phyloP scores from a whole-genome alignment of 2,888 invertebrate species.

The Lysandra coridon region DNA sequence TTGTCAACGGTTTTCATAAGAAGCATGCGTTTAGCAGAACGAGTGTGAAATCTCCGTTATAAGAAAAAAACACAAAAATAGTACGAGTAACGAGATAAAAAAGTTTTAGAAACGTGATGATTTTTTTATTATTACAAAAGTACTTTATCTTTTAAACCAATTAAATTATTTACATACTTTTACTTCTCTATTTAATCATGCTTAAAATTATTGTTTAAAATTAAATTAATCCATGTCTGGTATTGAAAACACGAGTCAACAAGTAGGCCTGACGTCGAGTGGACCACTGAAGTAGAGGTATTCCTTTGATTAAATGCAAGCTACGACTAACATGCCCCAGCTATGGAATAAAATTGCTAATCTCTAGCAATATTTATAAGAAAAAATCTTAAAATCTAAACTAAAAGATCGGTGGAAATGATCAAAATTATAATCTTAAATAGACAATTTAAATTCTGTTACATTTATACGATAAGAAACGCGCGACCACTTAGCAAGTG shows the following conservation, averaged over 20 bases:
- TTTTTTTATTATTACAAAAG: background rate
- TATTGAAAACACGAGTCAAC: conserved; percentile 70
- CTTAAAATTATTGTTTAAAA: conserved; percentile 11
- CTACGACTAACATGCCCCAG: conserved; percentile 41
- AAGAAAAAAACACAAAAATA: background rate
- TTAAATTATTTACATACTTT: conserved; percentile 6
- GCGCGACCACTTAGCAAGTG: background rate
- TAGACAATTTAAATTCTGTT: conserved; percentile 26
- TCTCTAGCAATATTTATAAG: conserved; percentile 37
- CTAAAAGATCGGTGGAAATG: conserved; percentile 24
- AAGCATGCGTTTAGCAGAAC: background rate
- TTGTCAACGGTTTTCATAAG: background rate
- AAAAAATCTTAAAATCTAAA: conserved; percentile 31
- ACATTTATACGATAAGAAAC: background rate
- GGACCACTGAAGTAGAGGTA: conserved; percentile 79
- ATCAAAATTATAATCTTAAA: conserved; percentile 21
- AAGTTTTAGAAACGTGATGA: conserved; percentile 1
- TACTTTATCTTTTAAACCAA: background rate
- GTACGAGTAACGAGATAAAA: background rate
- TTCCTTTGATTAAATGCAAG: conserved; percentile 57
- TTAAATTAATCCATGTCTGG: conserved; percentile 45
- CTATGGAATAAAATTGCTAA: conserved; percentile 37
- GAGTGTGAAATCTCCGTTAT: background rate
- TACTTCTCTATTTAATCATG: background rate
- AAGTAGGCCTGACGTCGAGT: conserved; percentile 70